Base-by-base conservation (phyloP, 2,888 invertebrate species). In the Spialia ferax region DNA sequence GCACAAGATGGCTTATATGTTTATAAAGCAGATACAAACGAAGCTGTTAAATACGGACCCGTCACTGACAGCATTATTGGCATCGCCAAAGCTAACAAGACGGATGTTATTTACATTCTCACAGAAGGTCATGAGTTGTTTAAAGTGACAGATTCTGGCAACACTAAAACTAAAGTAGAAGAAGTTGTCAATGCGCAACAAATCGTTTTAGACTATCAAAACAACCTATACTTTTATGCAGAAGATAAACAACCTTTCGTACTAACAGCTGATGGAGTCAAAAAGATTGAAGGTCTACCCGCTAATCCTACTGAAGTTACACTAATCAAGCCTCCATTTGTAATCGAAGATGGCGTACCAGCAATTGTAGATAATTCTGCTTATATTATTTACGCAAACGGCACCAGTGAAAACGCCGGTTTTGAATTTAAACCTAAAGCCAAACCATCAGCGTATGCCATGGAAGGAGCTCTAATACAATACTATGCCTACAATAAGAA, bases 41-140 rank as follows among this genome's bases (percentile, higher is more conserved):
- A 54, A 13, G 52, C 52, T 8, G 15, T 54, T 2, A 54, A 54
- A 26, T 54, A 54, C 26, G 52, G 52, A 26, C 20, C 26, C 8
- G 20, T 54, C 26, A 54, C 52, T 26, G 52, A 54, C 52, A 54
- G 52, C 52, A 54, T 54, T 26, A 54, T 54, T 10, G 52, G 52
- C 5, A 54, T 54, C 26, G 52, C 52, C 23, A 54, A 54, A 15
- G 20, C 23, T n/a, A 54, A 54, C 52, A 11, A 54, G 8, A 54
- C 11, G 8, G 52, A 54, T 26, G 26, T 26, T n/a, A 54, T 54
- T 54, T 54, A 54, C 52, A 54, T 54, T 15, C 26, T 54, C 13
- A 54, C 52, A 3, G 52, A 54, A 15, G 26, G 26, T 26, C 26
- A 54, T 20, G 52, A 54, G 11, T 23, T 52, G n/a, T 52, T 26